Evolutionary conservation across 2,888 invertebrate species (phyloP).

Genomic region (Eupithecia centaureata): DNA sequence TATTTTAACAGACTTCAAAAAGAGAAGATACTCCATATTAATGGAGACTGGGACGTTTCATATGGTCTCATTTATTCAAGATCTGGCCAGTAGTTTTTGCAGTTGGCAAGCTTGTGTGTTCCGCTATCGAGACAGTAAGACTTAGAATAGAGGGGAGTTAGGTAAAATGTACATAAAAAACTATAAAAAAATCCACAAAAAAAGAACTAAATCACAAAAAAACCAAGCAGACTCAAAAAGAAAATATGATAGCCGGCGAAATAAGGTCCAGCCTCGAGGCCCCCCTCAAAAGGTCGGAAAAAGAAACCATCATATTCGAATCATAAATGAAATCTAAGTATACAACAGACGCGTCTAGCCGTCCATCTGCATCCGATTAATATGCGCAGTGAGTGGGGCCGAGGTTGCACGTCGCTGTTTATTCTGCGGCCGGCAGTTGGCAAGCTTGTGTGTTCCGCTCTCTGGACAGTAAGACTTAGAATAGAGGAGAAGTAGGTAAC

Average conservation of each 20-base stretch:
- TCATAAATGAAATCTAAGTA: neutral
- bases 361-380: constrained; percentile 4
- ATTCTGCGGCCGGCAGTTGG: constrained; percentile 1
- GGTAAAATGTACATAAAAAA: no score
- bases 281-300: no score
- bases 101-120: neutral
- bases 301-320: neutral
- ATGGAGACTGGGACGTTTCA: no score
- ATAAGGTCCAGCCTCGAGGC: no score
- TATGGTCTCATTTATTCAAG: no score
- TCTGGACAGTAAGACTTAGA: neutral
- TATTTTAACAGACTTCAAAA: no score
- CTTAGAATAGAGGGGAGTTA: neutral
- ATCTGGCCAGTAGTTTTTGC: no score
- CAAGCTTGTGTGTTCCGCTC: neutral
- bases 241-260: no score
- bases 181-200: no score
- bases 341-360: neutral
- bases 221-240: no score
- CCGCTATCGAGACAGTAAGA: neutral
- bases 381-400: neutral
- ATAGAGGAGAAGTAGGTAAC: neutral
- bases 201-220: no score
- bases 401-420: neutral
- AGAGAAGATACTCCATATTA: no score